These are phyloP conservation scores for Troides helena DNA, from an alignment of 2,888 invertebrate genomes.

Conservation along the genomic window DNA sequence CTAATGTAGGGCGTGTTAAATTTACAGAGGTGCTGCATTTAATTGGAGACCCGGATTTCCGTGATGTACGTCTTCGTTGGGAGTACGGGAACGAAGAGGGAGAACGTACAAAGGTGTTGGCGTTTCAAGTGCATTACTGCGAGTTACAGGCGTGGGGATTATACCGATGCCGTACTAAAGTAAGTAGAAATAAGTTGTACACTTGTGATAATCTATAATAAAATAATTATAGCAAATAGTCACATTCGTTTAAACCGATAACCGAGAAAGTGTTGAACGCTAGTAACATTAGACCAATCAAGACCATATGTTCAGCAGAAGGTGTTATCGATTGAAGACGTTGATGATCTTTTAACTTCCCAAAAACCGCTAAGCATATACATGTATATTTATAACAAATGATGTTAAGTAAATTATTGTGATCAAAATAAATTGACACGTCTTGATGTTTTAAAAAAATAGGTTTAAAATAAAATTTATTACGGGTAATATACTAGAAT, in stretches of 20 bases:
- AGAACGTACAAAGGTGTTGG: slow-evolving; percentile 69
- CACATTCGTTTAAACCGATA: too few relatives aligned
- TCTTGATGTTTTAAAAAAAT: not conserved
- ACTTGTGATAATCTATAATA: not conserved
- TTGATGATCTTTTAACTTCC: too few relatives aligned
- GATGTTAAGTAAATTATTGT: too few relatives aligned
- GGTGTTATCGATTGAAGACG: too few relatives aligned
- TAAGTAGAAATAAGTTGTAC: slow-evolving; percentile 38
- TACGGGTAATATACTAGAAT: not conserved
- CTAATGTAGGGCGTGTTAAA: slow-evolving; percentile 24
- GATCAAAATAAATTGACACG: too few relatives aligned
- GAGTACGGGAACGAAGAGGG: slow-evolving; percentile 75
- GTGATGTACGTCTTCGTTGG: slow-evolving; percentile 83
- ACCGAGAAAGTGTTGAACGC: too few relatives aligned
- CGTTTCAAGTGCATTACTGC: slow-evolving; percentile 87
- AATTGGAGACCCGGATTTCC: slow-evolving; percentile 84
- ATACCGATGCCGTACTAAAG: slow-evolving; percentile 86
- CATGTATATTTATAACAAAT: too few relatives aligned
- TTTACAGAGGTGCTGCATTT: slow-evolving; percentile 81
- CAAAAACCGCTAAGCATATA: too few relatives aligned
- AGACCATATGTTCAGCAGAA: too few relatives aligned
- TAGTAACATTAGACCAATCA: too few relatives aligned
- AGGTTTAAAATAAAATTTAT: not conserved
- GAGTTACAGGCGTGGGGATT: slow-evolving; percentile 90
- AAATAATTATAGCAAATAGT: too few relatives aligned